Conservation (phyloP, 92 coral and sea anemone species). For the Diadumene lineata region DNA sequence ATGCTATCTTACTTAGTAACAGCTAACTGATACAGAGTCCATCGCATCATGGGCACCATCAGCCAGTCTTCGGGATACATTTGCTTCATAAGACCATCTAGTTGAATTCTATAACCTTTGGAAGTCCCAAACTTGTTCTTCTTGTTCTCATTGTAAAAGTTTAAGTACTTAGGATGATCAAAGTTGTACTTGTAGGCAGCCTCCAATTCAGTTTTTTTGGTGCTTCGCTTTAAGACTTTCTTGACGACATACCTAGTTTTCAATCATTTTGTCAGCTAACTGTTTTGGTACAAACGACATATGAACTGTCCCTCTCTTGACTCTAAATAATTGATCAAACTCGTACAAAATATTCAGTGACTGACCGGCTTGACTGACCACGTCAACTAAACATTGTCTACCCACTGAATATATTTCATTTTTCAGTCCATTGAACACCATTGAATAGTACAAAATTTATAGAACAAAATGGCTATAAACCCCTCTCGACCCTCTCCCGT, state of each 20-base stretch:
- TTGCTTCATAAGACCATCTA: slow-evolving; percentile 57
- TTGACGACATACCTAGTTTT: slow-evolving; percentile 17
- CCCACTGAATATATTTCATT: too few species aligned
- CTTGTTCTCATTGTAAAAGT: slow-evolving; percentile 48
- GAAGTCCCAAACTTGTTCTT: slow-evolving; percentile 57
- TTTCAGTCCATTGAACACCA: too few species aligned
- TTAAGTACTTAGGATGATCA: slow-evolving; percentile 65
- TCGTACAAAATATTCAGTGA: too few species aligned
- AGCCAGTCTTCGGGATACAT: slow-evolving; percentile 59
- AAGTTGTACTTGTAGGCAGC: slow-evolving; percentile 61
- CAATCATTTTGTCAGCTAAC: too few species aligned
- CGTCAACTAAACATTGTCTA: too few species aligned
- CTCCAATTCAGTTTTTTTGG: slow-evolving; percentile 55
- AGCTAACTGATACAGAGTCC: slow-evolving; percentile 76
- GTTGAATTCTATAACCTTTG: slow-evolving; percentile 72
- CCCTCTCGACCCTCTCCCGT: too few species aligned
- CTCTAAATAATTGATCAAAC: too few species aligned
- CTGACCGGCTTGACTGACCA: too few species aligned
- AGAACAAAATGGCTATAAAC: too few species aligned
- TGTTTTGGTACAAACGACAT: too few species aligned
- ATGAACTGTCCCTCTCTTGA: too few species aligned
- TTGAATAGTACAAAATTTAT: too few species aligned
- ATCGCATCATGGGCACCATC: slow-evolving; percentile 60
- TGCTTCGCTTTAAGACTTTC: slow-evolving; percentile 48
- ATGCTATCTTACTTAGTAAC: slow-evolving; percentile 44